These are phyloP conservation scores for Dynastes hyllus DNA, from an alignment of 2,888 invertebrate species.

Conservation along the genomic window DNA sequence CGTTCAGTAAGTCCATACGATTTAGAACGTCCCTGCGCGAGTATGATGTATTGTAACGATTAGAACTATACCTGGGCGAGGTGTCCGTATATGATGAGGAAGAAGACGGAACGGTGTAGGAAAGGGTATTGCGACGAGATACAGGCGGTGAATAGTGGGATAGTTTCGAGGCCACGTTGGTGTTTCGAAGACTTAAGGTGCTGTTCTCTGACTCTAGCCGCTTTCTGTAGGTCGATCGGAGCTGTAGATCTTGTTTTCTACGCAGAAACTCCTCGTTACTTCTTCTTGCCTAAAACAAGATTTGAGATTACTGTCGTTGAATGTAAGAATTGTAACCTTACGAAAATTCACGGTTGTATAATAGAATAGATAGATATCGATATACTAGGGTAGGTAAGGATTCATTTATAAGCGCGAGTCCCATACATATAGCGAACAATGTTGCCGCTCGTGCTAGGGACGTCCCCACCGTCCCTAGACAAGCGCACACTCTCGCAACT, in stretches of 20 bases:
- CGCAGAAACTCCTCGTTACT: constrained; percentile 72
- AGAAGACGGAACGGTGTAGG: constrained; percentile 71
- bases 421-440: no score
- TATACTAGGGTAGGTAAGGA: no score
- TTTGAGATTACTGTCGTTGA: neutral
- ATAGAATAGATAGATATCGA: no score
- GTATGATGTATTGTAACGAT: constrained; percentile 63
- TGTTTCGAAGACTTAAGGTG: constrained; percentile 64
- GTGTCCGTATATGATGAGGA: constrained; percentile 67
- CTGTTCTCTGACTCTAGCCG: constrained; percentile 64
- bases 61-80: constrained; percentile 53
- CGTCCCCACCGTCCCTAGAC: no score
- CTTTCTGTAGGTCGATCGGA: constrained; percentile 70
- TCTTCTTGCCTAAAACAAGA: constrained; percentile 71
- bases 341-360: no score
- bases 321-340: no score
- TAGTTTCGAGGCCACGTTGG: constrained; percentile 67
- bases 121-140: constrained; percentile 61
- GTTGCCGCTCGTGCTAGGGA: no score
- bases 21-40: constrained; percentile 71
- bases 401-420: no score
- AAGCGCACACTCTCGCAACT: no score
- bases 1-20: constrained; percentile 73
- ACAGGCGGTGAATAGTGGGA: constrained; percentile 71
- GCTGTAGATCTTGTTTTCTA: constrained; percentile 71